Conservation (phyloP, 2,113 vertebrate species). For the Esox niger region DNA sequence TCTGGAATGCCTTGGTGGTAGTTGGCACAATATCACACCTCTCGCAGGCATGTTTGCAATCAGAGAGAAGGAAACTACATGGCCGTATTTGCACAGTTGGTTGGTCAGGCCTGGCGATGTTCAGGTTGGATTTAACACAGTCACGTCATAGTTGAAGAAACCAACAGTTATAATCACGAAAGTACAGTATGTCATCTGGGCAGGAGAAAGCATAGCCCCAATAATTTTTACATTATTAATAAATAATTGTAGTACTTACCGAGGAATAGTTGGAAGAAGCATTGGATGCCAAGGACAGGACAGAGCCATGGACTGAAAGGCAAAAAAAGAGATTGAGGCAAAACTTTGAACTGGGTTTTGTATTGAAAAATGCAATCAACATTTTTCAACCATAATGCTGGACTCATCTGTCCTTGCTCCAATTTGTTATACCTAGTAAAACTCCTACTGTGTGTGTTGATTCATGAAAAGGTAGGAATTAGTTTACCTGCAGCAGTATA, state of each 20-base stretch:
- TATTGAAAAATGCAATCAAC: background rate
- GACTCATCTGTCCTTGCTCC: no score
- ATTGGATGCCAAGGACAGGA: constrained; percentile 94
- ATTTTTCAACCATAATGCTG: no score
- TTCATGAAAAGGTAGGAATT: no score
- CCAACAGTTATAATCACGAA: background rate
- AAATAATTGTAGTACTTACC: constrained; percentile 73
- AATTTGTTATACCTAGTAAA: no score
- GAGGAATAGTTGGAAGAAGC: constrained; percentile 95
- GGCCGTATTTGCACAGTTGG: background rate
- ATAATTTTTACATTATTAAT: background rate
- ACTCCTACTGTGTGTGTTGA: no score
- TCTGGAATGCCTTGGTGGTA: no score
- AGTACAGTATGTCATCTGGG: no score
- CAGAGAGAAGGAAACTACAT: background rate
- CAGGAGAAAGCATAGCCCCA: background rate
- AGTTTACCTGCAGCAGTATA: no score
- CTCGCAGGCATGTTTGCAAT: no score
- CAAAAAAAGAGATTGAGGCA: background rate
- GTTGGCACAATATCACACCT: no score
- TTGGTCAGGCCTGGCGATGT: background rate
- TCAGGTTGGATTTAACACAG: background rate
- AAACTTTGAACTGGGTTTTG: background rate
- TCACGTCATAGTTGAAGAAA: background rate
- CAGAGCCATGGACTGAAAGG: constrained; percentile 91